These are phyloP conservation scores for Kudoa iwatai DNA, from an alignment of 30 jellyfish, hydroid and myxozoan genomes.

Conservation along the genomic window DNA sequence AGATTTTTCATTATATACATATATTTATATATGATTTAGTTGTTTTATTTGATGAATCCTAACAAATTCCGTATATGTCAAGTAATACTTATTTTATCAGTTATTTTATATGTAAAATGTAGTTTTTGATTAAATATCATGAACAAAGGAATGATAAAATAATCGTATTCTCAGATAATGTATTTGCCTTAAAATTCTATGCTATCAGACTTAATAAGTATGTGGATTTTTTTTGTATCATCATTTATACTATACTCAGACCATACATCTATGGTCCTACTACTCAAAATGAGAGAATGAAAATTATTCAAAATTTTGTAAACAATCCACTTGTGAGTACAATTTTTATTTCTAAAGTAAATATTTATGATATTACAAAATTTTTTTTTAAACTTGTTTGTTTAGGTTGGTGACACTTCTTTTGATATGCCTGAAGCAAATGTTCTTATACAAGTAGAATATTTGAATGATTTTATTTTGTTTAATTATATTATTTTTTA, in stretches of 20 bases:
- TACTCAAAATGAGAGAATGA: constrained; percentile 68
- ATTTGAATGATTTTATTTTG: too few species aligned
- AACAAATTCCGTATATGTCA: constrained; percentile 84
- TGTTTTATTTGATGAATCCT: constrained; percentile 68
- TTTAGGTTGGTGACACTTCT: constrained; percentile 92
- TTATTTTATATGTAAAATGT: not conserved
- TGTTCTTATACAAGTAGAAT: constrained; percentile 49
- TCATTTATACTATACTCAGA: too few species aligned
- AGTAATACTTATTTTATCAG: too few species aligned
- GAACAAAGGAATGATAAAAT: constrained; percentile 86
- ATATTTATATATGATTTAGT: too few species aligned
- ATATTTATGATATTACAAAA: too few species aligned
- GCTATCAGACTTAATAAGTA: constrained; percentile 61
- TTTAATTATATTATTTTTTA: too few species aligned
- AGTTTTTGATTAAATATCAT: constrained; percentile 59
- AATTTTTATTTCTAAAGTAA: constrained; percentile 72
- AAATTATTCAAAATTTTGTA: constrained; percentile 58
- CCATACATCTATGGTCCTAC: constrained; percentile 88
- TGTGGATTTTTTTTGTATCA: constrained; percentile 2
- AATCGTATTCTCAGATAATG: constrained; percentile 78
- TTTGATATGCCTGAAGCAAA: constrained; percentile 98
- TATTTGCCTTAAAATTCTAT: constrained; percentile 61
- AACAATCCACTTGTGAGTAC: constrained; percentile 63
- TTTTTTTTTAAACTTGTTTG: too few species aligned
- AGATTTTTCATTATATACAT: too few species aligned